A percentile compares a stretch with the other conserved stretches of the same genome.
phyloP scores from a whole-genome alignment of 2,797 vertebrate species.

The Enteromius mattozi region DNA sequence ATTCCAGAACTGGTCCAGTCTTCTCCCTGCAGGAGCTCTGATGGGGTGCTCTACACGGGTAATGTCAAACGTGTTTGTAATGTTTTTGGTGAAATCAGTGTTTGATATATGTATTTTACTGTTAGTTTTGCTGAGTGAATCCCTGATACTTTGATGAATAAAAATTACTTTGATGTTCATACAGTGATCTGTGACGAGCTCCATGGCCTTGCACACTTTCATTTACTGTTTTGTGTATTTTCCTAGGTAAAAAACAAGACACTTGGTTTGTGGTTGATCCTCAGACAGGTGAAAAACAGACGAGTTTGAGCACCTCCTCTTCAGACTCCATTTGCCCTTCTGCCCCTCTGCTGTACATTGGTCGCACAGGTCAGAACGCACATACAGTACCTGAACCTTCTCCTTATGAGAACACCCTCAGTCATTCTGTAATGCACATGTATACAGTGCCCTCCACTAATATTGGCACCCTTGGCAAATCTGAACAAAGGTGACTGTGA shows the following conservation, averaged over 20 bases:
- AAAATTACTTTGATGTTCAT: neutral
- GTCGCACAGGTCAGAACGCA: constrained; percentile 84
- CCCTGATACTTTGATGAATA: neutral
- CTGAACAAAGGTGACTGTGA: too few relatives aligned
- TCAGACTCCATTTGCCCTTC: constrained; percentile 88
- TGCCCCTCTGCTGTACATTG: constrained; percentile 90
- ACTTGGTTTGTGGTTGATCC: constrained; percentile 95
- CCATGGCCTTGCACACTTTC: neutral
- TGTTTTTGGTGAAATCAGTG: neutral
- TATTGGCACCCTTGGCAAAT: too few relatives aligned
- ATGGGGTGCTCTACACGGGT: constrained; percentile 96
- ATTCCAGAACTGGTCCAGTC: constrained; percentile 97
- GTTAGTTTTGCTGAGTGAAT: neutral
- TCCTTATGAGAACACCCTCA: neutral
- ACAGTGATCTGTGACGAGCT: neutral
- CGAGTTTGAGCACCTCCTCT: constrained; percentile 86
- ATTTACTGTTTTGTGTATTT: constrained; percentile 15
- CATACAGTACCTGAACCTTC: neutral
- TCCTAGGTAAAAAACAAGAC: constrained; percentile 93
- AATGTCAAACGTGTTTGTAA: constrained; percentile 22
- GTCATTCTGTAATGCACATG: neutral
- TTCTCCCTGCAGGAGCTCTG: constrained; percentile 95
- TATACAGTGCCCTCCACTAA: neutral
- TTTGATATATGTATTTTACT: neutral
- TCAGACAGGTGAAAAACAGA: constrained; percentile 92